These are phyloP conservation scores for Argya squamiceps DNA, from an alignment of 2,797 vertebrate species.

Conservation along the genomic window DNA sequence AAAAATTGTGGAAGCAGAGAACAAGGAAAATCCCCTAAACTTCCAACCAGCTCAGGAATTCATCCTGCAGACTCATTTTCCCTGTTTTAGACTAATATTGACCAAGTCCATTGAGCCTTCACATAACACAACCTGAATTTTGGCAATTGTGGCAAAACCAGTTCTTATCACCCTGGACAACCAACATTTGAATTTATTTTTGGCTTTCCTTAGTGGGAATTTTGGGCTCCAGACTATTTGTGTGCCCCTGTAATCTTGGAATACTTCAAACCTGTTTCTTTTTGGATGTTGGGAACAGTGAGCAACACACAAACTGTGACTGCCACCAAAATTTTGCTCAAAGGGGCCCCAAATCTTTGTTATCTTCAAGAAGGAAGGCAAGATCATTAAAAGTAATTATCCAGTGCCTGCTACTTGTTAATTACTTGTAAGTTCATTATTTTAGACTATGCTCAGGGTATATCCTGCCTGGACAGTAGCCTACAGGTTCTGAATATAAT, in stretches of 20 bases:
- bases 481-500: slow-evolving; percentile 53
- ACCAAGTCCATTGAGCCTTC: background rate
- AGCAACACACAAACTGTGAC: background rate
- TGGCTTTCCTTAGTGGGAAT: background rate
- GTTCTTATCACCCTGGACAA: background rate
- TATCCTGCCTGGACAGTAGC: slow-evolving; percentile 36
- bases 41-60: background rate
- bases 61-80: background rate
- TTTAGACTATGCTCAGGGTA: background rate
- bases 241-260: background rate
- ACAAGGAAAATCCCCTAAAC: background rate
- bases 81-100: background rate
- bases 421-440: slow-evolving; percentile 38
- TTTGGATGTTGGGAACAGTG: background rate
- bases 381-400: slow-evolving; percentile 13
- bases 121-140: background rate
- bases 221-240: background rate
- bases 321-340: background rate
- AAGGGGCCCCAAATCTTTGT: background rate
- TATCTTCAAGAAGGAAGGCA: background rate
- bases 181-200: background rate
- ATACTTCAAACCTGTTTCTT: too few species aligned
- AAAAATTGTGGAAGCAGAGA: background rate
- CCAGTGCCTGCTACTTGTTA: slow-evolving; percentile 2
- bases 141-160: background rate